phyloP scores from a whole-genome alignment of 2,888 invertebrate species.

The Tigriopus californicus region DNA sequence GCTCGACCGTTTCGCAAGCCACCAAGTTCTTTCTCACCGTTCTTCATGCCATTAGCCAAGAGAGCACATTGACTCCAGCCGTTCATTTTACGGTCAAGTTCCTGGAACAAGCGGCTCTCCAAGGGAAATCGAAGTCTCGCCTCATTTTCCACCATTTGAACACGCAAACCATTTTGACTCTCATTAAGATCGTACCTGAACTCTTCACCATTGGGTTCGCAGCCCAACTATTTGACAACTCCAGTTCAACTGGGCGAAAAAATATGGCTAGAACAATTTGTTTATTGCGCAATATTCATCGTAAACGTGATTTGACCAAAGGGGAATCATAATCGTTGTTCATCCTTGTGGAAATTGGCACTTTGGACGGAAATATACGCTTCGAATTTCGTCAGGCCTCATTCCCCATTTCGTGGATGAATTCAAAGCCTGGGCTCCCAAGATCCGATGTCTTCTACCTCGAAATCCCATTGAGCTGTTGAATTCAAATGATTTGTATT shows the following conservation, averaged over 20 bases:
- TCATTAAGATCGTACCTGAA: slow-evolving; percentile 60
- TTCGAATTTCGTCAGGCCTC: too few species aligned
- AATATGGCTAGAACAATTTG: slow-evolving; percentile 72
- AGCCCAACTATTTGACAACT: slow-evolving; percentile 57
- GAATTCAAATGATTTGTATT: too few species aligned
- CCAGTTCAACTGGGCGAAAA: slow-evolving; percentile 51
- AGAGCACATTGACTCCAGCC: slow-evolving; percentile 25
- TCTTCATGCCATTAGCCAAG: slow-evolving; percentile 15
- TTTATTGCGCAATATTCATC: slow-evolving; percentile 51
- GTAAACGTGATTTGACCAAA: not conserved
- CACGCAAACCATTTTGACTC: slow-evolving; percentile 21
- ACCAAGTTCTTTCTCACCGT: not conserved
- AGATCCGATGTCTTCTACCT: too few species aligned
- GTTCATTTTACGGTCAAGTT: slow-evolving; percentile 28
- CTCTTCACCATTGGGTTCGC: slow-evolving; percentile 52
- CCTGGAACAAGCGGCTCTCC: slow-evolving; percentile 27
- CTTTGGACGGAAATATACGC: too few species aligned
- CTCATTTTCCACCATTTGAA: slow-evolving; percentile 28
- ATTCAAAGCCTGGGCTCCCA: too few species aligned
- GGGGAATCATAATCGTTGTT: not conserved
- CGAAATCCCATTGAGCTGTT: too few species aligned
- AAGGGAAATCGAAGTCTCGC: slow-evolving; percentile 24
- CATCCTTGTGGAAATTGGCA: too few species aligned
- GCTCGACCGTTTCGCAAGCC: not conserved
- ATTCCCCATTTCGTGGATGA: too few species aligned